These are phyloP conservation scores for Smittia aterrima DNA, from an alignment of 2,888 invertebrate species.

Conservation along the genomic window DNA sequence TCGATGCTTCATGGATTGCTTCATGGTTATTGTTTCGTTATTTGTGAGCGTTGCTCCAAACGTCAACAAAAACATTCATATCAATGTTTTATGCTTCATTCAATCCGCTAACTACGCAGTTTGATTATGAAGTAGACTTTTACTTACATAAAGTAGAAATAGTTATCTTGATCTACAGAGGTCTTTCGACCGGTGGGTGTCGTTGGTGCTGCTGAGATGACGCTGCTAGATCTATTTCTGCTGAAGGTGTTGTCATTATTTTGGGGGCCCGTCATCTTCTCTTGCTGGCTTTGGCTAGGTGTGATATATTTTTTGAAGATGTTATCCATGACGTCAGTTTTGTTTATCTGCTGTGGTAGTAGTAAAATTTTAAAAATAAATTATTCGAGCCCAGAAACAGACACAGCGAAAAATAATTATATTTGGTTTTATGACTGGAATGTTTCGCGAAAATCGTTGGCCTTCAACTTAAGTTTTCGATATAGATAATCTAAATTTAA, in stretches of 20 bases:
- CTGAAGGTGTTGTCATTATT: neutral
- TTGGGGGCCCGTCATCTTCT: neutral
- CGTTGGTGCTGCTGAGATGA: neutral
- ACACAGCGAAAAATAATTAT: too few relatives aligned
- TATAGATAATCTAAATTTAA: too few relatives aligned
- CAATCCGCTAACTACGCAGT: neutral
- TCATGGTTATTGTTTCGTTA: neutral
- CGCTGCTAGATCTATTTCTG: neutral
- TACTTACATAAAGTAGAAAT: constrained; percentile 1
- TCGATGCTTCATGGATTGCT: neutral
- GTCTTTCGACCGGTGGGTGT: neutral
- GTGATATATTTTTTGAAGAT: neutral
- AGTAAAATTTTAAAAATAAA: too few relatives aligned
- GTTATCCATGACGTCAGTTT: neutral
- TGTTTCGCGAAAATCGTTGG: too few relatives aligned
- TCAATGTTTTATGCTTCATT: neutral
- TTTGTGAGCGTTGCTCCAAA: neutral
- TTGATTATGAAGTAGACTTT: neutral
- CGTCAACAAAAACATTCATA: neutral
- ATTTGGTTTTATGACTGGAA: too few relatives aligned
- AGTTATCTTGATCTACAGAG: neutral
- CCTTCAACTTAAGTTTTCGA: too few relatives aligned
- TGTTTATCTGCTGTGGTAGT: too few relatives aligned
- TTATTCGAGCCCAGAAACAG: too few relatives aligned
- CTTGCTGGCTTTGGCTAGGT: neutral